phyloP scores from a whole-genome alignment of 1,140 invertebrate species.

The Mizuhopecten yessoensis region DNA sequence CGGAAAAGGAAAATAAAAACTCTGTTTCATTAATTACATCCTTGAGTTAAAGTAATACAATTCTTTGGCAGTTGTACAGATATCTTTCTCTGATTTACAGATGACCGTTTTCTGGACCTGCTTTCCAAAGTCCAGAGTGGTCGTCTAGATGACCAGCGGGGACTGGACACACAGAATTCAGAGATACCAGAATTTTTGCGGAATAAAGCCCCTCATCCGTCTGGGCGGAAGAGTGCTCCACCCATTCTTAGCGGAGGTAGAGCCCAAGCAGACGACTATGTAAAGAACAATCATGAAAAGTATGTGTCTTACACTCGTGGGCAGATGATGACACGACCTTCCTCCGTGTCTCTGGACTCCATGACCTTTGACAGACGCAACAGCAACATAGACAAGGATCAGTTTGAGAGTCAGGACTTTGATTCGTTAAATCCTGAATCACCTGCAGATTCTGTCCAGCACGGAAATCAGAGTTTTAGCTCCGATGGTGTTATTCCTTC shows the following conservation, averaged over 20 bases:
- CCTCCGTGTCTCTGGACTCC: slow-evolving; percentile 51
- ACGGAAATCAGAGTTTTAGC: slow-evolving; percentile 67
- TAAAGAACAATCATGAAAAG: slow-evolving; percentile 57
- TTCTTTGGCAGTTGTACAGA: too few species aligned
- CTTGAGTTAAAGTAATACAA: too few species aligned
- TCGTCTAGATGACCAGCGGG: slow-evolving; percentile 91
- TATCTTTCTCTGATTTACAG: slow-evolving; percentile 59
- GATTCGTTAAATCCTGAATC: not conserved
- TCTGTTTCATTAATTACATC: too few species aligned
- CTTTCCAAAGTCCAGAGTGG: slow-evolving; percentile 90
- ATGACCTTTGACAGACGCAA: slow-evolving; percentile 42
- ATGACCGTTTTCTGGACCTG: slow-evolving; percentile 86
- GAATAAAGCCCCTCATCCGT: slow-evolving; percentile 51
- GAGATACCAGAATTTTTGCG: slow-evolving; percentile 68
- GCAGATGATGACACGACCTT: slow-evolving; percentile 39
- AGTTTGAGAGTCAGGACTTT: slow-evolving; percentile 6
- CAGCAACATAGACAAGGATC: slow-evolving; percentile 17
- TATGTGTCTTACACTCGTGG: slow-evolving; percentile 54
- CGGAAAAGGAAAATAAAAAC: too few species aligned
- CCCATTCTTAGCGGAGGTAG: slow-evolving; percentile 60
- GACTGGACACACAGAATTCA: slow-evolving; percentile 83
- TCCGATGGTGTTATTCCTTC: slow-evolving; percentile 66
- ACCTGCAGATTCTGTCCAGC: slow-evolving; percentile 40
- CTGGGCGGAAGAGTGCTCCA: slow-evolving; percentile 60
- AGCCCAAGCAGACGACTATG: slow-evolving; percentile 57